Percentiles rank a stretch among this genome's conserved stretches.
Conservation (phyloP, 2,888 invertebrate genomes). For the Leucophora obtusa region DNA sequence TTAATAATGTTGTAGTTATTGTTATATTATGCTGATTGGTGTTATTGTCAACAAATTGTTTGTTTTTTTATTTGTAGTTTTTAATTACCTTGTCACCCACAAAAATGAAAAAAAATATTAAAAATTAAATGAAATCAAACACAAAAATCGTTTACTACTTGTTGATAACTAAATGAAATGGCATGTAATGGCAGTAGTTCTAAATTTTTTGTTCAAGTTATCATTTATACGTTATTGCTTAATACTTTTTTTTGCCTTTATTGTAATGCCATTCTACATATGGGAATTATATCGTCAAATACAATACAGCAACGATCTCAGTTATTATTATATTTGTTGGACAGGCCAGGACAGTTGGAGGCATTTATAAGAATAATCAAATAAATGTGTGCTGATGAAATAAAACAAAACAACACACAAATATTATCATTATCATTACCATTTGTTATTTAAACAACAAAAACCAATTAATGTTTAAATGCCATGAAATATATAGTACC, state of each 20-base stretch:
- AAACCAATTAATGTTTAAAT: conserved; percentile 29
- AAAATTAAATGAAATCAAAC: conserved; percentile 3
- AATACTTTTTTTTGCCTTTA: neutral
- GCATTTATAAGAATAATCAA: too few species aligned
- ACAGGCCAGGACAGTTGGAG: neutral
- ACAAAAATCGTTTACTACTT: conserved; percentile 31
- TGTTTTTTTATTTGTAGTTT: too few species aligned
- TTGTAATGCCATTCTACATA: neutral
- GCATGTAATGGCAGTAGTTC: neutral
- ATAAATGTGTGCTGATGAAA: neutral
- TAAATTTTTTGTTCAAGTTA: too few species aligned
- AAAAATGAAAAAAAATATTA: conserved; percentile 20
- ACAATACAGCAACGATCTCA: neutral
- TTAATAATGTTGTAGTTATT: neutral
- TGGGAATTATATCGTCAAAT: neutral
- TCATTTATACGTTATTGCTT: too few species aligned
- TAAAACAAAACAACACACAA: neutral
- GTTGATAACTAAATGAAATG: conserved; percentile 24
- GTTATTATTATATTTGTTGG: neutral
- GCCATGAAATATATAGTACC: conserved; percentile 18
- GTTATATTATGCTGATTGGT: conserved; percentile 19
- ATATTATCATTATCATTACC: conserved; percentile 2
- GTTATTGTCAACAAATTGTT: conserved; percentile 15
- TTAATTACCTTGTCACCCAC: conserved; percentile 36
- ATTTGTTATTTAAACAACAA: conserved; percentile 23